Base-by-base conservation (phyloP, 2,888 invertebrate genomes). In the Lamellibrachia columna region DNA sequence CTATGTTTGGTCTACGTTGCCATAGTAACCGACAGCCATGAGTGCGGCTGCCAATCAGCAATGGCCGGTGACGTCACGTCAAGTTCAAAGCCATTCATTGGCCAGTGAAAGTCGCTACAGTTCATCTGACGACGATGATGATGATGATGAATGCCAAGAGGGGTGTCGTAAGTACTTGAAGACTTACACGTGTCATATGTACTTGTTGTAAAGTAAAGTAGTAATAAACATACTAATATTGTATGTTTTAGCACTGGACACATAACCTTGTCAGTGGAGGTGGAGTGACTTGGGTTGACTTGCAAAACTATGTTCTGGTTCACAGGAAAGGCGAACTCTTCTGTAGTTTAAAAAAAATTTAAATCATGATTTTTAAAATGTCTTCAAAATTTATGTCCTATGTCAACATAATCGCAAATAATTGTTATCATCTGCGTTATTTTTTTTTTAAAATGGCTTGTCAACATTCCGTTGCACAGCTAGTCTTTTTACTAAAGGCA, bases 1-100 rank as follows among this genome's bases (percentile, higher is more conserved):
- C 75, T 22, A 75, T n/a, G n/a, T 22, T 75, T n/a, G 75, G 75
- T 75, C 75, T 75, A 6, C 75, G 75, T 75, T 75, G 75, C 75
- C 75, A 75, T 75, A 75, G 75, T 75, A 75, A 75, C 75, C n/a
- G 22, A 75, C 22, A 75, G 22, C 75, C 75, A 75, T 75, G 75
- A 75, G n/a, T 75, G 75, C 75, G 22, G 75, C 75, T 22, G 75
- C 75, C 75, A 75, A 75, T 15, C 75, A 75, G 6, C 75, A 75
- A 75, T 75, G 75, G 75, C 75, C 75, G 75, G 75, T 22, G 75
- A 75, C 75, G 75, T 75, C 75, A 75, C 75, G 75, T 75, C 75
- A 75, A 75, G 75, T 75, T 75, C 75, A 75, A 75, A n/a, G 75
- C n/a, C 75, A 75, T 6, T 75, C 75, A n/a, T 6, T 75, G 75